Base-by-base conservation (phyloP, 2,888 invertebrate species). In the Taphrorychus bicolor region DNA sequence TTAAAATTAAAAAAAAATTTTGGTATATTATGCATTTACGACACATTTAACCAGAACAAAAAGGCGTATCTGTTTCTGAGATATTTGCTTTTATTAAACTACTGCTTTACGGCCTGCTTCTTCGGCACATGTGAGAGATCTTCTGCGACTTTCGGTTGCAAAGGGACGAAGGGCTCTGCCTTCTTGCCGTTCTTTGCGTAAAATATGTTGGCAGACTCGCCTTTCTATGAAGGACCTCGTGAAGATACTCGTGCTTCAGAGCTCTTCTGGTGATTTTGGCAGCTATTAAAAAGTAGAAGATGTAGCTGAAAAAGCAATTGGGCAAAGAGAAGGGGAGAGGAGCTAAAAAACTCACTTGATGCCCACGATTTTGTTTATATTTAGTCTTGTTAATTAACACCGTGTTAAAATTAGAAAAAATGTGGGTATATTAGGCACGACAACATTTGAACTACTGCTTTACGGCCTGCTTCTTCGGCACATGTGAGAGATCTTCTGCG, bases 221-320 rank as follows among this genome's bases (percentile, higher is more conserved):
- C 72, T 58, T 18, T 48, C 23, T 53, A 32, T 54, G 56, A 45
- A 58, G 54, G 1, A 76, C 75, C n/a, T 49, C 57, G 48, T 67
- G 59, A 51, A 71, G 53, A 40, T 73, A 73, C 58, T 74, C 70
- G n/a, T 70, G 58, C 67, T 77, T 78, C 40, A 77, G 68, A 22
- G 75, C 72, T 58, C 66, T 69, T 67, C 79, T 72, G 3, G 76
- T 60, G 14, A 75, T 57, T 63, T 70, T 74, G n/a, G 77, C 78
- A 4, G 76, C 71, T 53, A 77, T 73, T 9, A 71, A 70, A 5
- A 78, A 79, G 57, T 77, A 78, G 41, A 73, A 51, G 17, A 77
- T 61, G 62, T 78, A 78, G 67, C 77, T 78, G 40, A 72, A 71
- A 21, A 0, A 2, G 2, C 3, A 22, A 5, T 3, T 7, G 14